Evolutionary conservation across 30 jellyfish, hydroid and myxozoan genomes (phyloP).

Genomic region (Clytia hemisphaerica): DNA sequence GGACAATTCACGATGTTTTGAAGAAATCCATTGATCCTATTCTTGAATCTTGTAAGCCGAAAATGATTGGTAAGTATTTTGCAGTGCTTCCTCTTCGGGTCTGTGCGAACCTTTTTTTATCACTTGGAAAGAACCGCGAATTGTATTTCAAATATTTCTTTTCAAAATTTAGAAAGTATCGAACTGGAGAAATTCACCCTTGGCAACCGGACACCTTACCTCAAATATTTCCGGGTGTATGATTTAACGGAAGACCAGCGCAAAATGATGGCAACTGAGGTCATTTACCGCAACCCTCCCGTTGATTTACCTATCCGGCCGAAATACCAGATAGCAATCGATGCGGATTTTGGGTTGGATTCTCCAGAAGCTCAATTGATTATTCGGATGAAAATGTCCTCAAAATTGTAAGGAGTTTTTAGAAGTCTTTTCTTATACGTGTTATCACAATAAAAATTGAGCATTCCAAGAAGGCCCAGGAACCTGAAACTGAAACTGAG

Average conservation of each 20-base stretch:
- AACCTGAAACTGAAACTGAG: too few relatives aligned
- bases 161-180: slow-evolving; percentile 49
- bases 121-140: not conserved
- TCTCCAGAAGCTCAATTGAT: slow-evolving; percentile 88
- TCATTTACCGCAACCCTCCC: slow-evolving; percentile 81
- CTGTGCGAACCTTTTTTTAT: too few relatives aligned
- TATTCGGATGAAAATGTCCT: slow-evolving; percentile 44
- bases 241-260: slow-evolving; percentile 89
- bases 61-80: slow-evolving; percentile 54
- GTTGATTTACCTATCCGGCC: slow-evolving; percentile 71
- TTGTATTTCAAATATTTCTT: not conserved
- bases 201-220: slow-evolving; percentile 89
- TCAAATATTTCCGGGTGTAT: slow-evolving; percentile 63
- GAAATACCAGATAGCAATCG: slow-evolving; percentile 79
- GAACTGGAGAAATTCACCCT: slow-evolving; percentile 82
- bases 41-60: slow-evolving; percentile 74
- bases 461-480: too few relatives aligned
- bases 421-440: too few relatives aligned
- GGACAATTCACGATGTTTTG: slow-evolving; percentile 57
- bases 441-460: too few relatives aligned
- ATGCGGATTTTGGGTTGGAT: slow-evolving; percentile 92
- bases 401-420: slow-evolving; percentile 25
- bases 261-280: slow-evolving; percentile 88
- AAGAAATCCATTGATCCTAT: slow-evolving; percentile 83
- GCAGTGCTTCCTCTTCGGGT: too few relatives aligned